A percentile compares a stretch with the other conserved stretches of the same genome.
phyloP scores from a whole-genome alignment of 2,113 vertebrate species.

The Alethe diademata region DNA sequence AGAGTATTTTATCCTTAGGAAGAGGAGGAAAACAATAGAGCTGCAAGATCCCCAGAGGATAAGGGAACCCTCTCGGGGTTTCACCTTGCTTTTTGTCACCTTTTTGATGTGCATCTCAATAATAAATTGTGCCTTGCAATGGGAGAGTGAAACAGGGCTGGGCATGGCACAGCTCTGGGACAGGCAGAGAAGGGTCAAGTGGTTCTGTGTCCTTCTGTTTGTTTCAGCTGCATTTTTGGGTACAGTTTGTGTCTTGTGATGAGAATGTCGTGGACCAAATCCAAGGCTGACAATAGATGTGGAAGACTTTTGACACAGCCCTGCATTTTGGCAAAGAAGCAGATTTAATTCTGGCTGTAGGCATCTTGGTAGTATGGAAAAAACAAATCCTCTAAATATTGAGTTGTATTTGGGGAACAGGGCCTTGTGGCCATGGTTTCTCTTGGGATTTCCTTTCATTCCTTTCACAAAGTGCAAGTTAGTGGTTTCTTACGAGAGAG shows the following conservation, averaged over 20 bases:
- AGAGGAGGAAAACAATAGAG: background rate
- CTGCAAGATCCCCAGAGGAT: background rate
- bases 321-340: background rate
- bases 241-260: accelerated
- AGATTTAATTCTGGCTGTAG: background rate
- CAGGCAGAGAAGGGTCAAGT: background rate
- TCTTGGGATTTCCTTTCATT: background rate
- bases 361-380: background rate
- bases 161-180: background rate
- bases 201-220: background rate
- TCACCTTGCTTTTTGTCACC: background rate
- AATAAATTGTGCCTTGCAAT: background rate
- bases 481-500: background rate
- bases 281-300: background rate
- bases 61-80: background rate
- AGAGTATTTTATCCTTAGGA: background rate
- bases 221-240: background rate
- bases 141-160: background rate
- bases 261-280: background rate
- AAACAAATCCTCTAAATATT: background rate
- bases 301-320: background rate
- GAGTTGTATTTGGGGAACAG: background rate
- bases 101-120: background rate
- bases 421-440: background rate
- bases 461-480: background rate